Conservation (phyloP, 2,797 vertebrate genomes). For the Lemur catta region DNA sequence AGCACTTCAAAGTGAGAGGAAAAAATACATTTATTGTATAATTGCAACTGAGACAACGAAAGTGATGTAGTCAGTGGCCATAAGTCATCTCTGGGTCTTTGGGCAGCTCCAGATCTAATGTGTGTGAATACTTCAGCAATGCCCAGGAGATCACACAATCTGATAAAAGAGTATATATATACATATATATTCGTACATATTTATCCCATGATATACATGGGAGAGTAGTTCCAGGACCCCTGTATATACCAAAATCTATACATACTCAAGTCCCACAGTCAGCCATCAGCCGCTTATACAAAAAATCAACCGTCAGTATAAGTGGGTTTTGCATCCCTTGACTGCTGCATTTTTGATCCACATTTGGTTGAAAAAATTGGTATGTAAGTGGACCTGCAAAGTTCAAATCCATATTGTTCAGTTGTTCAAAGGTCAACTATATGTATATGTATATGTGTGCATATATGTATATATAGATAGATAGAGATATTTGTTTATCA, state of each 20-base stretch:
- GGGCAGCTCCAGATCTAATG: neutral
- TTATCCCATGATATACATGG: neutral
- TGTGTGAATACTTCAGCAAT: too few relatives aligned
- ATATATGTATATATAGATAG: neutral
- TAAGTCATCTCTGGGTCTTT: neutral
- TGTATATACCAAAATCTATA: neutral
- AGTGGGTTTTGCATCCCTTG: neutral
- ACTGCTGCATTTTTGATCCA: neutral
- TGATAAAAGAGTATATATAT: neutral
- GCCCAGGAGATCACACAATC: too few relatives aligned
- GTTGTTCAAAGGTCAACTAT: neutral
- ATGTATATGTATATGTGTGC: too few relatives aligned
- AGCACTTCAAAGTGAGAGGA: constrained; percentile 53
- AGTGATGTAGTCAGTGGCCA: neutral
- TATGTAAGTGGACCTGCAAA: neutral
- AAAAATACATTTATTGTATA: neutral
- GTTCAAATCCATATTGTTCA: neutral
- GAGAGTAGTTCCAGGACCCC: neutral
- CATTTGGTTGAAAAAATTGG: neutral
- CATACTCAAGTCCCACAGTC: neutral
- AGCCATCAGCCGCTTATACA: neutral
- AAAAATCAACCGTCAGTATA: neutral
- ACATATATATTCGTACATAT: neutral
- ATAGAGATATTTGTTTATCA: neutral
- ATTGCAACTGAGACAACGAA: neutral